Conservation (phyloP, 2,113 vertebrate genomes). For the Zeus faber region DNA sequence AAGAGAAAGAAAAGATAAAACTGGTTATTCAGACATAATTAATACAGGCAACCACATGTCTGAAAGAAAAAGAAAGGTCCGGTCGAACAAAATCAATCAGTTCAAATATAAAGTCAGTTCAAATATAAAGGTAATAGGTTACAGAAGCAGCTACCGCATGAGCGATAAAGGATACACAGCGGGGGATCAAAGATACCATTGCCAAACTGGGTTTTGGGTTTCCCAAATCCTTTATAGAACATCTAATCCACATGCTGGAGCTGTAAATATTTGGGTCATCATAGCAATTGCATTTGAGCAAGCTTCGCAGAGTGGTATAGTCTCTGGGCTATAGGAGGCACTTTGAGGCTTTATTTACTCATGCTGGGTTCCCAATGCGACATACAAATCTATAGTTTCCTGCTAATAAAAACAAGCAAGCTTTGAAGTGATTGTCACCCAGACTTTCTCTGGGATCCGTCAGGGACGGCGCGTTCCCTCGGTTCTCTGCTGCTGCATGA, state of each 20-base stretch:
- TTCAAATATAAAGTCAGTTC: too few species aligned
- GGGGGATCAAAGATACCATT: constrained; percentile 11
- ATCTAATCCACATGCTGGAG: constrained; percentile 13
- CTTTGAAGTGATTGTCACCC: too few species aligned
- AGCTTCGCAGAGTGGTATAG: constrained; percentile 9
- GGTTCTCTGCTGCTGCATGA: too few species aligned
- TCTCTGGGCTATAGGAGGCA: background rate
- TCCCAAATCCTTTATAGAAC: constrained; percentile 9
- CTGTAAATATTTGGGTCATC: constrained; percentile 25
- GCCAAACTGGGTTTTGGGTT: constrained; percentile 1
- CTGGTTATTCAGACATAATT: too few species aligned
- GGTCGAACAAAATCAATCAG: too few species aligned
- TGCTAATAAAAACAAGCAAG: too few species aligned
- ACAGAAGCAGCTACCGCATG: background rate
- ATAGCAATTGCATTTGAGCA: constrained; percentile 22
- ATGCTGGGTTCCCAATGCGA: background rate
- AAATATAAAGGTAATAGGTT: constrained; percentile 7
- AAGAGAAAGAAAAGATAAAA: too few species aligned
- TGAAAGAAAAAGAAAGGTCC: too few species aligned
- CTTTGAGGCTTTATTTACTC: background rate
- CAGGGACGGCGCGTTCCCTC: too few species aligned
- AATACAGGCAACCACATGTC: too few species aligned
- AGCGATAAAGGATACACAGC: background rate
- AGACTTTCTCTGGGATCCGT: too few species aligned
- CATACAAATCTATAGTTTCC: too few species aligned